Evolutionary conservation across 2,888 invertebrate genomes (phyloP), one percentile per base, ranked within the genome.

Genomic region (Salticus scenicus): DNA sequence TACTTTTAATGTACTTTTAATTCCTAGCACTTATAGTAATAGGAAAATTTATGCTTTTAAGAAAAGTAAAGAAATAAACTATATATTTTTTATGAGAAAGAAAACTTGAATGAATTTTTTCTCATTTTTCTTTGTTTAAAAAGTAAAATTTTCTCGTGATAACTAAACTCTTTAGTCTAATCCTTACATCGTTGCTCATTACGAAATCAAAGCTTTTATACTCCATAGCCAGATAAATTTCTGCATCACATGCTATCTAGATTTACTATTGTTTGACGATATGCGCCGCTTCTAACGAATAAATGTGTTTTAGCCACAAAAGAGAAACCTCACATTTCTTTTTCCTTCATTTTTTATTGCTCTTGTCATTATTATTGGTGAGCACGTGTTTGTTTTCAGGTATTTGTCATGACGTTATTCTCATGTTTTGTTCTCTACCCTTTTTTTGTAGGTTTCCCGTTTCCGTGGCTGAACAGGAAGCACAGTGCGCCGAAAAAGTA

Each of bases 391-490:
- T 75, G 75, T 74, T 76, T n/a, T 70, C 42, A 57, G 27, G 66
- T 82, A 76, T 83, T 83, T 76, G 83, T 82, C 82, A 82, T 82
- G 75, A 72, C 67, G 37, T 69, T 51, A 72, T 77, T 85, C 84
- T 79, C 84, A 74, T 72, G 31, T 72, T 80, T 83, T 87, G 57
- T 71, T 74, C 79, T 87, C 47, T 78, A 37, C 67, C 41, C 30
- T 47, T 37, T 33, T 67, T 66, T 67, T 42, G 27, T 31, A 87
- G 87, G 87, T 84, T 87, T 87, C 73, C 84, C 84, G 72, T 84
- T 87, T 87, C 87, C 84, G 79, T 77, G 87, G 79, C 47, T 84
- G 70, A 72, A 63, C 80, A 79, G 87, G 84, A 87, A 87, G 77
- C 84, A 87, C 72, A 84, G 64, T 28, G 83, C 75, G 69, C 83